Percentiles rank a stretch among this genome's conserved stretches.
These are phyloP conservation scores for Drosophila lacteicornis DNA, from an alignment of 1,140 invertebrate species.

Conservation along the genomic window DNA sequence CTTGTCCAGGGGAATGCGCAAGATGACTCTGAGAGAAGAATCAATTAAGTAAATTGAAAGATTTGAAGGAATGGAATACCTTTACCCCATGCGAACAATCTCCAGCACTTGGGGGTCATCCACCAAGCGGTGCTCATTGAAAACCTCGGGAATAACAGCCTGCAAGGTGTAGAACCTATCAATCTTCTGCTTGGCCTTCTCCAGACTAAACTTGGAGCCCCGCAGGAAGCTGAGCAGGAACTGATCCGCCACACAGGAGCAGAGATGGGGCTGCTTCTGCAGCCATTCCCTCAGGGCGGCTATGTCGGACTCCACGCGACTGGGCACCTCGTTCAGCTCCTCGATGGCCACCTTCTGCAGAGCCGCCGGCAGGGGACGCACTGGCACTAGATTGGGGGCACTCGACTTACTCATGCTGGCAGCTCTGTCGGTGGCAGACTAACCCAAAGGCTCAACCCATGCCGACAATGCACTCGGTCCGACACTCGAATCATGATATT, in stretches of 20 bases:
- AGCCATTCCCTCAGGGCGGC: conserved; percentile 87
- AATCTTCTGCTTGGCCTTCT: conserved; percentile 88
- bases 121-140: conserved; percentile 76
- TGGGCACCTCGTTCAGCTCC: conserved; percentile 88
- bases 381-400: conserved; percentile 18
- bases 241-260: conserved; percentile 86
- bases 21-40: conserved; percentile 50
- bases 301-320: conserved; percentile 86
- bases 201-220: conserved; percentile 89
- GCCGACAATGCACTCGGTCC: conserved; percentile 26
- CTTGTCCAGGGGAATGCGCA: conserved; percentile 65
- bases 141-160: conserved; percentile 87
- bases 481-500: conserved; percentile 33
- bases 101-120: conserved; percentile 81
- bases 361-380: conserved; percentile 60
- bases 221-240: conserved; percentile 88
- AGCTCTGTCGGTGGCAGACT: conserved; percentile 30
- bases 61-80: background rate
- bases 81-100: conserved; percentile 86
- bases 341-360: conserved; percentile 85
- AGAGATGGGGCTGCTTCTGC: conserved; percentile 88
- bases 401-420: conserved; percentile 17
- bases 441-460: conserved; percentile 5
- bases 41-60: no score
- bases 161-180: conserved; percentile 88